A percentile compares a stretch with the other conserved stretches of the same genome.
These are phyloP conservation scores for Dipodomys merriami DNA, from an alignment of 2,113 vertebrate species.

Conservation along the genomic window DNA sequence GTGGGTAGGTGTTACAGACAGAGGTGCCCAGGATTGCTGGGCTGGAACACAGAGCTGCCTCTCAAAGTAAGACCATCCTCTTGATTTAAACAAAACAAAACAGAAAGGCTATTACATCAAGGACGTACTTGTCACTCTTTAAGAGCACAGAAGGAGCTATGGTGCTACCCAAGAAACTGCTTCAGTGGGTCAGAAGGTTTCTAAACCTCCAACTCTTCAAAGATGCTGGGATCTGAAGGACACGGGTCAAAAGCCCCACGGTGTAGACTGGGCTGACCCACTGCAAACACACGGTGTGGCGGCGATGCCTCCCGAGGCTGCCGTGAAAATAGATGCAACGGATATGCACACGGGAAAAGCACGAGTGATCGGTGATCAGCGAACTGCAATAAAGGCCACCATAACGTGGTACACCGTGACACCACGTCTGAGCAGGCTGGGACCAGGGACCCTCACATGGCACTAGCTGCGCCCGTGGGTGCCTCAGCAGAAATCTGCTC, in stretches of 20 bases:
- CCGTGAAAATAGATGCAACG: fast-evolving
- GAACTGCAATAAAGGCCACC: not conserved
- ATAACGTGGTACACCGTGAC: not conserved
- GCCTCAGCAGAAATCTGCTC: not conserved
- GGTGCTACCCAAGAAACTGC: too few species aligned
- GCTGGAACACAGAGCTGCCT: not conserved
- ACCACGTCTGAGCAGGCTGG: fast-evolving
- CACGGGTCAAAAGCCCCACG: too few species aligned
- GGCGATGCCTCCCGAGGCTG: too few species aligned
- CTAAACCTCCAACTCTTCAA: too few species aligned
- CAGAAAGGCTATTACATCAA: not conserved
- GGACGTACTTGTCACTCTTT: not conserved
- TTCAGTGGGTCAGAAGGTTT: too few species aligned
- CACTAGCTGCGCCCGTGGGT: fast-evolving
- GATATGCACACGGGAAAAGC: fast-evolving
- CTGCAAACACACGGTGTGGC: too few species aligned
- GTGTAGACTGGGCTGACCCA: too few species aligned
- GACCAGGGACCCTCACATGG: fast-evolving
- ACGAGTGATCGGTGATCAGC: fast-evolving
- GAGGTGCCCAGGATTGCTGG: not conserved
- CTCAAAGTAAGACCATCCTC: not conserved
- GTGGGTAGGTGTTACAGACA: not conserved
- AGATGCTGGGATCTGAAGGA: too few species aligned
- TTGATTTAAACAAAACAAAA: too few species aligned
- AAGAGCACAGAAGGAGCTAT: too few species aligned